Conservation (phyloP, 1,140 invertebrate species). For the Heliothis subflexa region DNA sequence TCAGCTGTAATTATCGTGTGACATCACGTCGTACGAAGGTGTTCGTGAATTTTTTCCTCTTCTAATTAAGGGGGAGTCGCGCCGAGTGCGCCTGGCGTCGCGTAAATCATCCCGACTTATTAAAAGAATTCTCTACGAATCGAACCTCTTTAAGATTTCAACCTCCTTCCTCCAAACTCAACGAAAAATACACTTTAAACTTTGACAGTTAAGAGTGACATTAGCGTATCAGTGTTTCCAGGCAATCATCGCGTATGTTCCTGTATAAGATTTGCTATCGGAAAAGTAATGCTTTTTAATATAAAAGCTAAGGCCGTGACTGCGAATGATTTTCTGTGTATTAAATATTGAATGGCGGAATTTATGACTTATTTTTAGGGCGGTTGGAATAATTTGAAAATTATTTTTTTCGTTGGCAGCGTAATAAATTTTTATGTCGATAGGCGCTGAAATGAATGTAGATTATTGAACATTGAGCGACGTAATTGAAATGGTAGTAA, state of each 20-base stretch:
- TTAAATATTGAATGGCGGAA: slow-evolving; percentile 41
- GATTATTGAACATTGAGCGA: slow-evolving; percentile 33
- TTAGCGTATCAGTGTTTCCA: not conserved
- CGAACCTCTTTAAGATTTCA: slow-evolving; percentile 57
- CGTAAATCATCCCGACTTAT: slow-evolving; percentile 63
- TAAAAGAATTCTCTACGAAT: slow-evolving; percentile 61
- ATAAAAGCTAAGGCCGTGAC: slow-evolving; percentile 47
- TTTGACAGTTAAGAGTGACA: not conserved
- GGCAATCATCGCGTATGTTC: slow-evolving; percentile 37
- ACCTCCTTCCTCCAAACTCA: slow-evolving; percentile 17
- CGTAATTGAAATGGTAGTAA: slow-evolving; percentile 1
- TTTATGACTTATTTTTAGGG: slow-evolving; percentile 49
- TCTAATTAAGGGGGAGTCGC: slow-evolving; percentile 56
- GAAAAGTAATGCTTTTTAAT: slow-evolving; percentile 55
- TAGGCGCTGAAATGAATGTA: slow-evolving; percentile 31
- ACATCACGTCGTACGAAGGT: slow-evolving; percentile 33
- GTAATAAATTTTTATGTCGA: slow-evolving; percentile 49
- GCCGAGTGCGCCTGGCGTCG: slow-evolving; percentile 56
- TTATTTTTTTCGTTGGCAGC: slow-evolving; percentile 33
- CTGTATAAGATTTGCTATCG: slow-evolving; percentile 48
- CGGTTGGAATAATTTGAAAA: slow-evolving; percentile 42
- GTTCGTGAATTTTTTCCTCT: slow-evolving; percentile 54
- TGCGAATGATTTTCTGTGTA: slow-evolving; percentile 54
- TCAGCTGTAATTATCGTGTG: slow-evolving; percentile 40
- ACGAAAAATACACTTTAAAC: slow-evolving; percentile 26